Conservation (phyloP, 2,888 invertebrate genomes). For the Azorinus chamasolen region DNA sequence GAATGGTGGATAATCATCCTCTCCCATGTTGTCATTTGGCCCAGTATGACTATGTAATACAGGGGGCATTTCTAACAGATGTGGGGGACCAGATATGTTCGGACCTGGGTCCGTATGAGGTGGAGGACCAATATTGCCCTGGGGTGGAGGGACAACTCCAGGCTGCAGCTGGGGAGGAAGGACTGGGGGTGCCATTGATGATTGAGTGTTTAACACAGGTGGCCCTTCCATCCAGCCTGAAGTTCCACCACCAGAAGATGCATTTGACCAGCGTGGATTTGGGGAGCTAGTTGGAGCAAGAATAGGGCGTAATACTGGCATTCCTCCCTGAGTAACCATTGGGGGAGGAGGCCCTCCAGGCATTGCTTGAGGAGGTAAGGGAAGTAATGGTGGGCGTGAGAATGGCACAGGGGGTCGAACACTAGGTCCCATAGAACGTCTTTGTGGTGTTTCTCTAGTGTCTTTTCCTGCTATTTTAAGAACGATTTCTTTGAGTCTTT, state of each 20-base stretch:
- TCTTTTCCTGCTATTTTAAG: slow-evolving; percentile 53
- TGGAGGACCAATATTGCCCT: slow-evolving; percentile 1
- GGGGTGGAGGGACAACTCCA: slow-evolving; percentile 22
- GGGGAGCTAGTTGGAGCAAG: neutral
- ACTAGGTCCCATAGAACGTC: slow-evolving; percentile 20
- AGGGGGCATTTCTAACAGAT: neutral
- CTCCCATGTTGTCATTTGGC: neutral
- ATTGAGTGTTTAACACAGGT: slow-evolving; percentile 24
- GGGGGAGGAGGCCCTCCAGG: slow-evolving; percentile 15
- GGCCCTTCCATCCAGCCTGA: slow-evolving; percentile 29
- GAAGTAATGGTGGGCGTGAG: slow-evolving; percentile 8
- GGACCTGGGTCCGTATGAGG: slow-evolving; percentile 1
- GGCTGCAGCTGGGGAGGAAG: slow-evolving; percentile 40
- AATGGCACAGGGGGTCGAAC: slow-evolving; percentile 1
- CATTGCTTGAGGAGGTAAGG: slow-evolving; percentile 16
- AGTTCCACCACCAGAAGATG: slow-evolving; percentile 2
- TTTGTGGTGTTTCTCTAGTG: slow-evolving; percentile 44
- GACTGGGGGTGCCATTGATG: slow-evolving; percentile 23
- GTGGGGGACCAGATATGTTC: neutral
- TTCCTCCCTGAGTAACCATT: slow-evolving; percentile 13
- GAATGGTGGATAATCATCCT: neutral
- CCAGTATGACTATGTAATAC: neutral
- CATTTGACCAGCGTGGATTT: neutral
- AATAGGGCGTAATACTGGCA: slow-evolving; percentile 1
- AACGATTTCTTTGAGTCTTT: slow-evolving; percentile 49